phyloP scores from a whole-genome alignment of 2,888 invertebrate species.

The Crioceris asparagi region DNA sequence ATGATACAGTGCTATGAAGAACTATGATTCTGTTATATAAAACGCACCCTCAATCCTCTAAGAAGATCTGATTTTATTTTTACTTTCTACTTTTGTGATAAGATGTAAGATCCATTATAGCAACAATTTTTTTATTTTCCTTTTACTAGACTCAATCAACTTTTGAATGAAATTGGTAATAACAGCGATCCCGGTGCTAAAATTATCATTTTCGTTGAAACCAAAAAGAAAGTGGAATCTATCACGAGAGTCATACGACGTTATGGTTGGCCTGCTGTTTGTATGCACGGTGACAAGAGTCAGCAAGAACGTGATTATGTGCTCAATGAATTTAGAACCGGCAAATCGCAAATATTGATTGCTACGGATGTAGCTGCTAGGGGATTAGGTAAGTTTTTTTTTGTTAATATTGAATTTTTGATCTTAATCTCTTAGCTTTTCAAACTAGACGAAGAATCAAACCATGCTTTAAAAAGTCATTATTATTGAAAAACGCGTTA shows the following conservation, averaged over 20 bases:
- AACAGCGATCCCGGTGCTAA: slow-evolving; percentile 76
- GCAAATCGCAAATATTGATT: slow-evolving; percentile 80
- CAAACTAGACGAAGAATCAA: slow-evolving; percentile 8
- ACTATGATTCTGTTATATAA: too few species aligned
- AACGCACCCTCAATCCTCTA: slow-evolving; percentile 21
- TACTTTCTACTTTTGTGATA: too few species aligned
- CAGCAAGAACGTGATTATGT: slow-evolving; percentile 92
- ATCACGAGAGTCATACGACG: slow-evolving; percentile 74
- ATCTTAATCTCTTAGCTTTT: not conserved
- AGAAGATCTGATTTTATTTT: slow-evolving; percentile 23
- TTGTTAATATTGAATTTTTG: too few species aligned
- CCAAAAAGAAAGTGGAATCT: slow-evolving; percentile 76
- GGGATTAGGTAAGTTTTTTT: slow-evolving; percentile 73
- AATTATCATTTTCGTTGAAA: slow-evolving; percentile 92
- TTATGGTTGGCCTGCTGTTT: slow-evolving; percentile 63
- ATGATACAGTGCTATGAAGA: too few species aligned
- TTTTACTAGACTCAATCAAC: slow-evolving; percentile 53
- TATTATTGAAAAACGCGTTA: too few species aligned
- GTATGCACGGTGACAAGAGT: slow-evolving; percentile 93
- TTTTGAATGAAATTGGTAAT: slow-evolving; percentile 70
- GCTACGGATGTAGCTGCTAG: slow-evolving; percentile 97
- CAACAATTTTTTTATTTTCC: slow-evolving; percentile 6
- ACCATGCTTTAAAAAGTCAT: slow-evolving; percentile 16
- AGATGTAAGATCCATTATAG: not conserved
- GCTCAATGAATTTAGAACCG: slow-evolving; percentile 77